Evolutionary conservation across 2,888 invertebrate species (phyloP), one percentile per base, ranked within the genome.

Genomic region (Erynnis tages): DNA sequence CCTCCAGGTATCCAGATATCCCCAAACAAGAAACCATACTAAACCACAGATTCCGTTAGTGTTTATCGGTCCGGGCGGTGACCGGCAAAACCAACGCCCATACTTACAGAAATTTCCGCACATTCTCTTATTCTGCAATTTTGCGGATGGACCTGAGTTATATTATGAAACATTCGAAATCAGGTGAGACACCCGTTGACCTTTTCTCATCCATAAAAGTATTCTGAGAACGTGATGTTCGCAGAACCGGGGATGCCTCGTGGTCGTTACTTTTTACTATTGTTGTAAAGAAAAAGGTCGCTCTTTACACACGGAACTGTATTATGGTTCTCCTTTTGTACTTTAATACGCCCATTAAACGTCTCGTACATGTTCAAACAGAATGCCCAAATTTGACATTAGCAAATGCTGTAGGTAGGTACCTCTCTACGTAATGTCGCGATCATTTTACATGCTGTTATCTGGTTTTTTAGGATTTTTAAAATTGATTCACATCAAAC

Each of bases 241-340:
- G 52, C 57, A 34, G 54, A 59, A 59, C 58, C 48, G 62, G 61
- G 64, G 68, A 67, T 68, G 60, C 67, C 62, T 64, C 65, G 67
- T 59, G 69, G 70, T 63, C 66, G 69, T 76, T 69, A 73, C 69
- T 64, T 78, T 80, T 79, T 75, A 77, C 67, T 72, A 63, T 59
- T 60, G 74, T 67, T 71, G 66, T 76, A 72, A 77, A 78, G 67
- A 71, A 72, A 73, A 65, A 30, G 73, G 73, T 71, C 66, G 60
- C 59, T 63, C 67, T 69, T 64, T 69, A 65, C 40, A 62, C 59
- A 62, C 67, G 63, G 65, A 66, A 62, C 41, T 46, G 44, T 53
- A 54, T 47, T 35, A 47, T 13, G 37, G 35, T 19, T 29, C 23
- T 25, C 40, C 34, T 41, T 49, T 25, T 25, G 41, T 49, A 35